phyloP scores from a whole-genome alignment of 2,888 invertebrate genomes.

The Dryobotodes eremita region DNA sequence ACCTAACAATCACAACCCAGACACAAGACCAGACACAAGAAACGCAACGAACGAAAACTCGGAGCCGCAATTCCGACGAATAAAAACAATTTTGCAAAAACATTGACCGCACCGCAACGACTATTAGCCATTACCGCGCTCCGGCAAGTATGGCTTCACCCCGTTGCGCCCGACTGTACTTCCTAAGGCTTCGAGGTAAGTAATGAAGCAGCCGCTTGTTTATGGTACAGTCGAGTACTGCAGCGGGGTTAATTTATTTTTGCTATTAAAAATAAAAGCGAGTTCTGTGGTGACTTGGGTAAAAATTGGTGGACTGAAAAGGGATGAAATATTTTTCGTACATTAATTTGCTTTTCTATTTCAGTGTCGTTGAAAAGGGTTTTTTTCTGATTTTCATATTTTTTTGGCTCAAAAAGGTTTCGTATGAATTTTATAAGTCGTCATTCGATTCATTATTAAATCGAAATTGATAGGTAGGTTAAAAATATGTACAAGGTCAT shows the following conservation, averaged over 20 bases:
- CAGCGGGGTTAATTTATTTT: constrained; percentile 57
- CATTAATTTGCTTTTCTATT: no score
- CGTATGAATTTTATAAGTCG: background rate
- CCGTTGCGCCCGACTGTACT: constrained; percentile 69
- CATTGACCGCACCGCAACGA: constrained; percentile 61
- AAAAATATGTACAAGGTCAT: background rate
- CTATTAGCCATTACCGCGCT: constrained; percentile 64
- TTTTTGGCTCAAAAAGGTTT: no score
- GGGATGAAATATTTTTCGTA: background rate
- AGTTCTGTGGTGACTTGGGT: constrained; percentile 36
- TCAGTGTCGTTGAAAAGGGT: background rate
- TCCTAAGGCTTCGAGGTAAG: constrained; percentile 77
- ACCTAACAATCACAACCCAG: constrained; percentile 31
- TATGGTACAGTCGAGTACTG: constrained; percentile 65
- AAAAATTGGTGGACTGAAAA: constrained; percentile 11
- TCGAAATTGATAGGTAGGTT: background rate
- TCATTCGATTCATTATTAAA: background rate
- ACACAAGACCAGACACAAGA: background rate
- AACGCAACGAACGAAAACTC: constrained; percentile 32
- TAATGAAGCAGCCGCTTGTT: constrained; percentile 69
- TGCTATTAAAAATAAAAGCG: constrained; percentile 57
- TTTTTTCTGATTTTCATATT: no score
- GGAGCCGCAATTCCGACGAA: constrained; percentile 44
- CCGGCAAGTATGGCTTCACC: constrained; percentile 74
- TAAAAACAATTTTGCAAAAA: constrained; percentile 65